phyloP scores from a whole-genome alignment of 1,140 invertebrate genomes.

The Drosophila ogumai region DNA sequence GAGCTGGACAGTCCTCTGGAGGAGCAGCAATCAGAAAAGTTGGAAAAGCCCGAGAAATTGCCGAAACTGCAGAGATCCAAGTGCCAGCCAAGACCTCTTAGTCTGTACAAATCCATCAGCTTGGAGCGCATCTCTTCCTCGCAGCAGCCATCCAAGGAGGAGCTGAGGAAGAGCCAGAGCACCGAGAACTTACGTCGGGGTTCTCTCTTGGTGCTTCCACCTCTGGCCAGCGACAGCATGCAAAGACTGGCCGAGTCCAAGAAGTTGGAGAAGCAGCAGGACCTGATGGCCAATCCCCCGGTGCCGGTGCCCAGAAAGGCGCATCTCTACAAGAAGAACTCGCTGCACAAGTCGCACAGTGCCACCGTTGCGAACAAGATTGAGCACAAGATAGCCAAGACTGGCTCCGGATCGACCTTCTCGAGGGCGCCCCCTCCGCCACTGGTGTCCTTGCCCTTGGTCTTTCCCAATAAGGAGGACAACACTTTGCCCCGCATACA shows the following conservation, averaged over 20 bases:
- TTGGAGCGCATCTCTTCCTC: constrained; percentile 42
- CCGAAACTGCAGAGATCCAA: not conserved
- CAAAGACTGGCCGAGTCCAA: constrained; percentile 46
- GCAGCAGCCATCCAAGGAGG: constrained; percentile 20
- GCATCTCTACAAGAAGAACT: constrained; percentile 75
- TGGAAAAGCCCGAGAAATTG: constrained; percentile 9
- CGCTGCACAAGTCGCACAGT: constrained; percentile 68
- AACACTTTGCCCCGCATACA: constrained; percentile 74
- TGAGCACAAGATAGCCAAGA: constrained; percentile 80
- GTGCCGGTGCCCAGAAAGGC: constrained; percentile 49
- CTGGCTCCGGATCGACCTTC: constrained; percentile 66
- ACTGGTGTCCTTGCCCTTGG: constrained; percentile 10
- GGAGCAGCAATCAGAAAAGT: constrained; percentile 16
- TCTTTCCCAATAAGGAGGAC: constrained; percentile 62
- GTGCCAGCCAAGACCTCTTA: constrained; percentile 32
- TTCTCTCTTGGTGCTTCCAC: constrained; percentile 39
- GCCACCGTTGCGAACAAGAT: constrained; percentile 69
- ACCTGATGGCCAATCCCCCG: constrained; percentile 33
- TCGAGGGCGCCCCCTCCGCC: constrained; percentile 26
- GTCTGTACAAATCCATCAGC: constrained; percentile 63
- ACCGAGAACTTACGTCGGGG: constrained; percentile 35
- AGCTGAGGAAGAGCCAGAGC: constrained; percentile 59
- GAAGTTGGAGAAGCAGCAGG: constrained; percentile 21
- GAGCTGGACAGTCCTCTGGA: constrained; percentile 67
- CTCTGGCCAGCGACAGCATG: constrained; percentile 76